Evolutionary conservation across 2,888 invertebrate genomes (phyloP), one percentile per base, ranked within the genome.

Genomic region (Idaea dimidiata): DNA sequence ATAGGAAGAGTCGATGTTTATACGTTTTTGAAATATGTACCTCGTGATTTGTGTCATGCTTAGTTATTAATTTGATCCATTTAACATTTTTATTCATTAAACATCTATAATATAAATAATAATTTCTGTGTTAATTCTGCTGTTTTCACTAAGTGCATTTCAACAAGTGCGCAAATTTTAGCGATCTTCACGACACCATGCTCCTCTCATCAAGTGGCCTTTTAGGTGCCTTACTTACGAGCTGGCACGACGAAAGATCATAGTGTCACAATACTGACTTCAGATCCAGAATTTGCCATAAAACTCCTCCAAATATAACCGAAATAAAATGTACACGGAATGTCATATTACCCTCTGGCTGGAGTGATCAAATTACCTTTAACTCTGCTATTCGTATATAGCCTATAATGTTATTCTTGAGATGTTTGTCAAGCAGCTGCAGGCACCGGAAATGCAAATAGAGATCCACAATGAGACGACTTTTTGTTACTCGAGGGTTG

Each of bases 161-260:
- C 43, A 0, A 43, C 7, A 8, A 8, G 43, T 43, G 43, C 43
- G 7, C 43, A 10, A 43, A 43, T 43, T 43, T 43, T 43, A 43
- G 43, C 43, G 0, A 43, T 43, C 0, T 43, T 43, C 10, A 72
- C 73, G 33, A 6, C 60, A 6, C 67, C 73, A 0, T 72, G 73
- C 0, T 70, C 74, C 16, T 72, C 72, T 17, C 74, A 74, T 60
- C 74, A 74, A 67, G 65, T 74, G 0, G 68, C n/a, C 69, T 0
- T 75, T 77, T 80, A 84, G 76, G 32, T 73, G 77, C 32, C 61
- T 90, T 0, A 78, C 81, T 17, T 71, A 79, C 17, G 84, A 82
- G 32, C 65, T 91, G 32, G 79, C 77, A 0, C n/a, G n/a, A 73
- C 66, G 58, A 72, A 80, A 17, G 91, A 90, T 0, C 91, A 93